These are phyloP conservation scores for Trochalopteron elliotii DNA, from an alignment of 2,113 vertebrate species.

Conservation along the genomic window DNA sequence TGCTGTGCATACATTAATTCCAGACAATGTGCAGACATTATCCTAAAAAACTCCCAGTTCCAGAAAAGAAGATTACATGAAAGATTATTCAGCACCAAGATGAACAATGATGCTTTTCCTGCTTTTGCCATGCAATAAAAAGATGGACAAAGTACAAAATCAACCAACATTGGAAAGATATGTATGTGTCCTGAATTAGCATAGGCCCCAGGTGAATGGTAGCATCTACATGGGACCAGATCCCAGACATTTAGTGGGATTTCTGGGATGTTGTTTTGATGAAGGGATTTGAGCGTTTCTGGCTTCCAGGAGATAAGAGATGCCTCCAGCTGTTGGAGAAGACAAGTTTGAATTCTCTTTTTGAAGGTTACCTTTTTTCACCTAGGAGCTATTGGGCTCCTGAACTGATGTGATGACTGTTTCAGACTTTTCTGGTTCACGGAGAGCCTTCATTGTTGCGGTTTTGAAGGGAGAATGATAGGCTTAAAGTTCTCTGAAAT, in stretches of 20 bases:
- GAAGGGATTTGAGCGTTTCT: neutral
- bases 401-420: neutral
- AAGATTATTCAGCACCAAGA: neutral
- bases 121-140: neutral
- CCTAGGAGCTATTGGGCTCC: neutral
- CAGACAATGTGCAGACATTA: neutral
- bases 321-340: neutral
- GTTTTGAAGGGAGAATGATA: neutral
- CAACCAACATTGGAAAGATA: neutral
- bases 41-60: neutral
- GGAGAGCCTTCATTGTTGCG: neutral
- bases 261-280: neutral
- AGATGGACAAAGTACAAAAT: neutral
- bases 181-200: neutral
- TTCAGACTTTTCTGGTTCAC: neutral
- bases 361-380: neutral
- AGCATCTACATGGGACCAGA: neutral
- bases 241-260: neutral
- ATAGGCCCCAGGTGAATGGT: neutral
- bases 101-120: neutral
- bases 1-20: neutral
- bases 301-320: neutral
- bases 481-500: neutral
- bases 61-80: constrained; percentile 16
- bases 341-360: neutral